Conservation (phyloP, 2,888 invertebrate species). For the Caenorhabditis drosophilae region DNA sequence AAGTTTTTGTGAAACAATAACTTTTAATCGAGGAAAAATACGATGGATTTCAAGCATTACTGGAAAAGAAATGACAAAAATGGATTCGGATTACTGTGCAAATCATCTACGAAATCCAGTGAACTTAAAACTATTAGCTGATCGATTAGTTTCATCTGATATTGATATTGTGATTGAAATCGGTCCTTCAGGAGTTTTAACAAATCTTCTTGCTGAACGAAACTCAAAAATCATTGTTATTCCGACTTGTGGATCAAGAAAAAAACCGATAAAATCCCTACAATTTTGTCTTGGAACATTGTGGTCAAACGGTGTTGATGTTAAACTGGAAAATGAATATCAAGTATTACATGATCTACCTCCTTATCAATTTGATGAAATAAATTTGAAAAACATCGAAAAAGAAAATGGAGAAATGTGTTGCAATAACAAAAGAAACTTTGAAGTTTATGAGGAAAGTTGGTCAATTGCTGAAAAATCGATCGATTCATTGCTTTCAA, state of each 20-base stretch:
- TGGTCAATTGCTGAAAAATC: conserved; percentile 8
- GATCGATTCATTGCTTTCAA: background rate
- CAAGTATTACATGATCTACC: conserved; percentile 24
- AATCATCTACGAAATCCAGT: conserved; percentile 53
- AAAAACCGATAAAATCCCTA: conserved; percentile 19
- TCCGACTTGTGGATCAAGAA: conserved; percentile 38
- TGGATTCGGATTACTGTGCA: conserved; percentile 40
- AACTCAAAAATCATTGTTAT: conserved; percentile 27
- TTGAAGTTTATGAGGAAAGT: background rate
- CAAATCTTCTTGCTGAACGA: conserved; percentile 38
- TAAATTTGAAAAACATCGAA: no score
- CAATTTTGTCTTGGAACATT: conserved; percentile 35
- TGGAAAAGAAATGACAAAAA: conserved; percentile 27
- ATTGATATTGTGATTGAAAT: conserved; percentile 55
- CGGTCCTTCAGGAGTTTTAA: conserved; percentile 59
- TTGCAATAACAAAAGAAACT: background rate
- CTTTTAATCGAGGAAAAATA: conserved; percentile 10
- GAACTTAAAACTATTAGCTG: conserved; percentile 45
- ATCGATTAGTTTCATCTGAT: conserved; percentile 27
- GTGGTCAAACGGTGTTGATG: conserved; percentile 45
- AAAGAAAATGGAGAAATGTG: conserved; percentile 5
- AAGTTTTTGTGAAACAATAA: conserved; percentile 2
- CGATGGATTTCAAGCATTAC: conserved; percentile 57
- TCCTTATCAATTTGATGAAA: conserved; percentile 44
- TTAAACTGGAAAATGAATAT: conserved; percentile 1